Base-by-base conservation (phyloP, 2,113 vertebrate species). In the Alouatta palliata region DNA sequence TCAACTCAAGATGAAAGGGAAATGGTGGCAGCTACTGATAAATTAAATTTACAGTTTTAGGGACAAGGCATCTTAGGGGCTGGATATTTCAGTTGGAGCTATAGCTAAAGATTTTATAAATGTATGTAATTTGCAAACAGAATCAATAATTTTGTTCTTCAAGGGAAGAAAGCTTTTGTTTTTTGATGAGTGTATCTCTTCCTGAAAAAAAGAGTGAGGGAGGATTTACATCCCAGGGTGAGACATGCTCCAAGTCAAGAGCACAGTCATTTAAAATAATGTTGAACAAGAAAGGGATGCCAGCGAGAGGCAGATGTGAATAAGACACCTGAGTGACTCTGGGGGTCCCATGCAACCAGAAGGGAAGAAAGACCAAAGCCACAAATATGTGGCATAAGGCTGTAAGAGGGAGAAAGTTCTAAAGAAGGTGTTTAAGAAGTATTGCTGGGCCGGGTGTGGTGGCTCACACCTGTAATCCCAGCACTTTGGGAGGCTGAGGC, bases 231-330 rank as follows among this genome's bases (percentile, higher is more conserved):
- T 45, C 19, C 19, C 9, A 47, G 4, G 20, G 35, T 80, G 85
- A 40, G 10, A 64, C 49, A 30, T 79, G 47, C 16, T 19, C 37
- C 68, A 54, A 16, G 5, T 40, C 61, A 47, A 89, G 6, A 23
- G 0, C 6, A 3, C 76, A 64, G 12, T n/a, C 89, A 47, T 84
- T 47, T 73, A 84, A 54, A 77, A 37, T 58, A n/a, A 85, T 49
- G 49, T 1, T 40, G 17, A 30, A 12, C 0, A 1, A 4, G 30
- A 52, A 56, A n/a, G 9, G 12, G 8, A 13, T 32, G 4, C 37
- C 3, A 8, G 7, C 23, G 16, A 52, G 27, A 23, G 30, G 43
- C 7, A 25, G 27, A 49, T 49, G 8, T 49, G 21, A 40, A 35
- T 70, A 52, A 77, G 49, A 32, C 35, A n/a, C 6, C 23, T n/a